Conservation (phyloP, 2,888 invertebrate genomes). For the Mesochorus sp. region DNA sequence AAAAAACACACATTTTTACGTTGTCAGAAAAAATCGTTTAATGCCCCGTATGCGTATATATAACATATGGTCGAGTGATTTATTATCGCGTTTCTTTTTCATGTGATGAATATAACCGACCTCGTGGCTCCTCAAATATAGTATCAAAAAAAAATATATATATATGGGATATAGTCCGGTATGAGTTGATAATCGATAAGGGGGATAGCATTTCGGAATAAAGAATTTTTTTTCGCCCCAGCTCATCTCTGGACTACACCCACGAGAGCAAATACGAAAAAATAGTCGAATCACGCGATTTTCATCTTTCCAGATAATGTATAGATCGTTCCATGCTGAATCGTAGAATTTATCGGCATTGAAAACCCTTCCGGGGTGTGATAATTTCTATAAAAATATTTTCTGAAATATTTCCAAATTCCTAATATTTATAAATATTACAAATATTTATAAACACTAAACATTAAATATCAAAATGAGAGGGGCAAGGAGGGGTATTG, state of each 20-base stretch:
- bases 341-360: too few species aligned
- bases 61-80: too few species aligned
- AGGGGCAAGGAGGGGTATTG: too few species aligned
- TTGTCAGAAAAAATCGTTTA: too few species aligned
- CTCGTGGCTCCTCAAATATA: neutral
- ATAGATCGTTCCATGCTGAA: too few species aligned
- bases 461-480: too few species aligned
- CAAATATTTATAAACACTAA: neutral
- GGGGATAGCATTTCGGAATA: neutral
- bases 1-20: too few species aligned
- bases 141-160: neutral
- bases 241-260: neutral
- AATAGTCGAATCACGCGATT: neutral
- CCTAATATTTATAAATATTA: neutral
- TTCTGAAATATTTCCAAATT: neutral
- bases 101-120: neutral
- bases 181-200: slow-evolving; percentile 19
- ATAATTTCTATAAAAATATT: too few species aligned
- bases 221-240: neutral
- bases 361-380: too few species aligned
- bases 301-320: neutral
- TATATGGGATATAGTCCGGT: neutral
- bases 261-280: neutral
- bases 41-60: too few species aligned
- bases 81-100: neutral